Conservation (phyloP, 2,797 vertebrate species). For the Eutrigla gurnardus region DNA sequence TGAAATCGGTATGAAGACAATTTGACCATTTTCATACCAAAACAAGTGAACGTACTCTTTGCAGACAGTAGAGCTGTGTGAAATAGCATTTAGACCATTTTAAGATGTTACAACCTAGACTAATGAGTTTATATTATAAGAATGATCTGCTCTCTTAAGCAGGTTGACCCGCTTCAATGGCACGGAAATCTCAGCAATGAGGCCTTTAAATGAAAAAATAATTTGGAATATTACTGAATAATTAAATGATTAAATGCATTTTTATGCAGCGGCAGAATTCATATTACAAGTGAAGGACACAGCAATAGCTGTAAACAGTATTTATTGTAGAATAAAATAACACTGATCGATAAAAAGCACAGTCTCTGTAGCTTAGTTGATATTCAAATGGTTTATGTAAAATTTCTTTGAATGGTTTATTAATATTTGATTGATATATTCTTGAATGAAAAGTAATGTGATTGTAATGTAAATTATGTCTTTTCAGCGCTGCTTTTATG, state of each 20-base stretch:
- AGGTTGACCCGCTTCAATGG: not conserved
- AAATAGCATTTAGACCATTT: not conserved
- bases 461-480: not conserved
- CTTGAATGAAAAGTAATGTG: not conserved
- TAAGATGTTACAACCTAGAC: not conserved
- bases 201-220: slow-evolving; percentile 4
- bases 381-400: not conserved
- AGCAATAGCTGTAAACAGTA: not conserved
- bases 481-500: not conserved
- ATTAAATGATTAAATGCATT: slow-evolving; percentile 11
- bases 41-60: not conserved
- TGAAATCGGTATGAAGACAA: not conserved
- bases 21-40: not conserved
- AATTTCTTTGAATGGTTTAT: not conserved
- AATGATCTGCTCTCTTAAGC: slow-evolving; percentile 11
- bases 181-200: not conserved
- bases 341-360: not conserved
- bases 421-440: not conserved
- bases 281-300: slow-evolving; percentile 7
- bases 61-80: not conserved
- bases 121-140: slow-evolving; percentile 10
- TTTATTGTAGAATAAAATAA: slow-evolving; percentile 2
- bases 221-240: slow-evolving; percentile 7
- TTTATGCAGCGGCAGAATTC: not conserved
- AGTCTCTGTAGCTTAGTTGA: not conserved